Percentiles rank a stretch among this genome's conserved stretches.
Conservation (phyloP, 1,140 invertebrate genomes). For the Magallana ariakensis region DNA sequence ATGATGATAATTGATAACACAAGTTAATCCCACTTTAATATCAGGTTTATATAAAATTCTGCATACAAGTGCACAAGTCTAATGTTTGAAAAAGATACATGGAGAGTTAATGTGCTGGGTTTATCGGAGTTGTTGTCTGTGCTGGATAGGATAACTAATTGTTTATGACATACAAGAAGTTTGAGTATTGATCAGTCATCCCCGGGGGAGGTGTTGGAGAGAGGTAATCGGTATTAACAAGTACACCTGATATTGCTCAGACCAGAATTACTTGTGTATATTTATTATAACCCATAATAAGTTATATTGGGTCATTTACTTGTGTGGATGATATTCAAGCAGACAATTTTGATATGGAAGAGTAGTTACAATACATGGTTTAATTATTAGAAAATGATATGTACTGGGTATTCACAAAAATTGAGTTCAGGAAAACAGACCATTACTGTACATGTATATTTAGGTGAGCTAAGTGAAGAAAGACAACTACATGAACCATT, state of each 20-base stretch:
- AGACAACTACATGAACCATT: too few relatives aligned
- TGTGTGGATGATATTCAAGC: too few relatives aligned
- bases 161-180: slow-evolving; percentile 36
- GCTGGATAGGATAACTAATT: slow-evolving; percentile 15
- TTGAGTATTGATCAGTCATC: background rate
- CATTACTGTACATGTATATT: too few relatives aligned
- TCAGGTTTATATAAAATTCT: background rate
- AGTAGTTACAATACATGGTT: too few relatives aligned
- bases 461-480: too few relatives aligned
- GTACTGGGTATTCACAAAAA: too few relatives aligned
- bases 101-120: slow-evolving; percentile 7
- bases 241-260: background rate
- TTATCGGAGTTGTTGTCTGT: background rate
- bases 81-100: slow-evolving; percentile 1
- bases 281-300: too few relatives aligned
- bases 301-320: too few relatives aligned
- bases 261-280: background rate
- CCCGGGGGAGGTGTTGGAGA: background rate
- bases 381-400: too few relatives aligned
- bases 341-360: too few relatives aligned
- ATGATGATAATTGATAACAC: background rate
- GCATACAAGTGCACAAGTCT: background rate
- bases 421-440: too few relatives aligned
- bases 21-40: too few relatives aligned
- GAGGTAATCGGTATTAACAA: background rate